A percentile compares a stretch with the other conserved stretches of the same genome.
Evolutionary conservation across 2,797 vertebrate species (phyloP).

Genomic region (Bradypodion ventrale): DNA sequence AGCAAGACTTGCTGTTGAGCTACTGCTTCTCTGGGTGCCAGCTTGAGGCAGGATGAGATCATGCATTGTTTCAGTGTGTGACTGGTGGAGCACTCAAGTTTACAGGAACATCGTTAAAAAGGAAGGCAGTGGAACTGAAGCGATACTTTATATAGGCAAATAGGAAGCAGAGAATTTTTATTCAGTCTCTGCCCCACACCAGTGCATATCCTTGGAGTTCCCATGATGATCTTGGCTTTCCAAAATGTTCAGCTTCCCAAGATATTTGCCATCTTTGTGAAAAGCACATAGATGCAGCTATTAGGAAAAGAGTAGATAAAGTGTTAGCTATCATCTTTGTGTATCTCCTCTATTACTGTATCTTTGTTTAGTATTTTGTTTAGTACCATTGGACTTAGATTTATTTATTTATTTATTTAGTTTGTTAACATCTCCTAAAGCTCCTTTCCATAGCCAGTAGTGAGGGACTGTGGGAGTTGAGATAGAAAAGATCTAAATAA

Average conservation of each 20-base stretch:
- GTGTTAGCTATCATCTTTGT: not conserved
- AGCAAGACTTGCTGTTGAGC: conserved; percentile 35
- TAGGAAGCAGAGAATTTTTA: not conserved
- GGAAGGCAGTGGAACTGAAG: not conserved
- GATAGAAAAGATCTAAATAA: not conserved
- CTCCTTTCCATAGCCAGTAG: not conserved
- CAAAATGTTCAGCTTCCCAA: not conserved
- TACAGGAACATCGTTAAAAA: not conserved
- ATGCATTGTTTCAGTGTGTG: not conserved
- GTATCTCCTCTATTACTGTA: not conserved
- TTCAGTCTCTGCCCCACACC: not conserved
- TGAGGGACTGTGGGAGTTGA: not conserved
- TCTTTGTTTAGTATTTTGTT: not conserved
- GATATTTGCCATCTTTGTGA: not conserved
- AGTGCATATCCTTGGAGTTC: not conserved
- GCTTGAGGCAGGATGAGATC: conserved; percentile 21
- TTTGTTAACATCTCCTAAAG: not conserved
- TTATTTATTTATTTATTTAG: not conserved
- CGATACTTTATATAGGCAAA: not conserved
- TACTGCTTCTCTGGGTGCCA: not conserved
- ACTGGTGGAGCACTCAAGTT: not conserved
- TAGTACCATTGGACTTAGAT: too few relatives aligned
- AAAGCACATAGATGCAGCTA: not conserved
- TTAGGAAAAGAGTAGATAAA: not conserved
- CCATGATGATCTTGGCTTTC: not conserved